Evolutionary conservation across 2,113 vertebrate species (phyloP).

Genomic region (Lipotes vexillifer): DNA sequence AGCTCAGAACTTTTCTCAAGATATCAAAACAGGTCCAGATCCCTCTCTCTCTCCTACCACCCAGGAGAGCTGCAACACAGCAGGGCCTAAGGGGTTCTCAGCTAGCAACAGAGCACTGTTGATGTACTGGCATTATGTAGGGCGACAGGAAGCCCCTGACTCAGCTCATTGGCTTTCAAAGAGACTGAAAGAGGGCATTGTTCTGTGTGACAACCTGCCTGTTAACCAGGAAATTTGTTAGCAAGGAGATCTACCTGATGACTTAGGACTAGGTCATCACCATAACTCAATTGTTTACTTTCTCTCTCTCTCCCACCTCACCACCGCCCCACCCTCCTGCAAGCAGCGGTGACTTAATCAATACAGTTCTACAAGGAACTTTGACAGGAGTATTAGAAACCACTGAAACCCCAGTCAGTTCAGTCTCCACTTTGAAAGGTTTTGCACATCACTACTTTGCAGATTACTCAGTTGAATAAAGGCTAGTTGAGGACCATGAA

Average conservation of each 20-base stretch:
- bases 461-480: not conserved
- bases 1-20: conserved; percentile 68
- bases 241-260: conserved; percentile 29
- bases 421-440: not conserved
- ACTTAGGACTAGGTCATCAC: not conserved
- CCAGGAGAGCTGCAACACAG: conserved; percentile 39
- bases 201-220: conserved; percentile 8
- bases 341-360: not conserved
- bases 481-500: not conserved
- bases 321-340: not conserved
- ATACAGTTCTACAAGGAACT: not conserved
- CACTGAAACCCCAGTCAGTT: not conserved
- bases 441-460: not conserved
- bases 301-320: too few species aligned
- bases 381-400: not conserved
- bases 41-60: conserved; percentile 4
- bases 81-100: conserved; percentile 25
- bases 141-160: conserved; percentile 24
- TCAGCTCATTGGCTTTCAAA: conserved; percentile 40
- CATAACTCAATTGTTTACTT: not conserved
- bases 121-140: not conserved
- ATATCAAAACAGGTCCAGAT: conserved; percentile 38
- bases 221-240: conserved; percentile 30
- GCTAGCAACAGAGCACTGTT: conserved; percentile 31
- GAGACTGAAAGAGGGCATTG: conserved; percentile 48